A percentile compares a stretch with the other conserved stretches of the same genome.
phyloP scores from a whole-genome alignment of 2,113 vertebrate genomes.

The Epinephelus lanceolatus region DNA sequence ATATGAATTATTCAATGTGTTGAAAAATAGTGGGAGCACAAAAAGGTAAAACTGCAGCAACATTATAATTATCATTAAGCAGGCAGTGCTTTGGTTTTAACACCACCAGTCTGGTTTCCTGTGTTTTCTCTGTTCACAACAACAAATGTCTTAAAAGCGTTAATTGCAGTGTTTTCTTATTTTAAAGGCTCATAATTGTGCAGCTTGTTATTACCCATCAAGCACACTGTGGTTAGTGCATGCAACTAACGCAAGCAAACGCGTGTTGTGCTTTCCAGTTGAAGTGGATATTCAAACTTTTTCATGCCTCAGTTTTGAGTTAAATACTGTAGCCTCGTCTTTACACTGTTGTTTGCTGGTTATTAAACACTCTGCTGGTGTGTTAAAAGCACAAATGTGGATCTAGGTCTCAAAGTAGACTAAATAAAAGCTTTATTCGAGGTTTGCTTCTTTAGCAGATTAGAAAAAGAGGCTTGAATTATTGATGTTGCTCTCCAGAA shows the following conservation, averaged over 20 bases:
- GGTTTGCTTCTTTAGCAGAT: slow-evolving; percentile 47
- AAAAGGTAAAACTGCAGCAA: neutral
- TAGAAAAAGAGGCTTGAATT: slow-evolving; percentile 55
- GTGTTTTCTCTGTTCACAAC: slow-evolving; percentile 20
- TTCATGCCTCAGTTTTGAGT: slow-evolving; percentile 18
- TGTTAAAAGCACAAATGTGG: neutral
- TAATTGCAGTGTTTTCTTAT: slow-evolving; percentile 42
- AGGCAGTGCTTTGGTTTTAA: slow-evolving; percentile 11
- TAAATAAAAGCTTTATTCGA: neutral
- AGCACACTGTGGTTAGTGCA: slow-evolving; percentile 18
- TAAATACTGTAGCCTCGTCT: neutral
- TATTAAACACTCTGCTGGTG: slow-evolving; percentile 1
- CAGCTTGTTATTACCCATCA: slow-evolving; percentile 30
- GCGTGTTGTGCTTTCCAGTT: slow-evolving; percentile 19
- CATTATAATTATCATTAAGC: neutral
- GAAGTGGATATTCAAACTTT: slow-evolving; percentile 46
- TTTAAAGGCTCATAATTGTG: slow-evolving; percentile 63
- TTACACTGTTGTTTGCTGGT: too few species aligned
- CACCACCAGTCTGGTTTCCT: neutral
- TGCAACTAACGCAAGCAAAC: slow-evolving; percentile 34
- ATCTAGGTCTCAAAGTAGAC: neutral
- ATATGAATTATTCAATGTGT: slow-evolving; percentile 35
- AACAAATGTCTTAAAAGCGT: slow-evolving; percentile 45
- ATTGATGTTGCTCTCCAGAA: slow-evolving; percentile 71
- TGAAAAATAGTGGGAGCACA: neutral